These are phyloP conservation scores for Macaca fascicularis DNA, from an alignment of 2,113 vertebrate genomes.

Conservation along the genomic window DNA sequence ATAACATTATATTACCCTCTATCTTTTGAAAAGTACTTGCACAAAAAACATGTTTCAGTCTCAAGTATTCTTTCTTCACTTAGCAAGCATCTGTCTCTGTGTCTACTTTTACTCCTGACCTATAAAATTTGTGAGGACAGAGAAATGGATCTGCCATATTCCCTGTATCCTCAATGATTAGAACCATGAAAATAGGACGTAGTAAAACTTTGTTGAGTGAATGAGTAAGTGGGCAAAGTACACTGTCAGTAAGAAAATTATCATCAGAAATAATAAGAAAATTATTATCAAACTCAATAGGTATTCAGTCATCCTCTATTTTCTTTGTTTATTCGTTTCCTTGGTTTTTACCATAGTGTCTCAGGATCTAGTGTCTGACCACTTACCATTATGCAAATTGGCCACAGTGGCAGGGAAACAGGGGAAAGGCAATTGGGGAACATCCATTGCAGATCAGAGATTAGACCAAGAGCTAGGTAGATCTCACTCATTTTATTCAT, in stretches of 20 bases:
- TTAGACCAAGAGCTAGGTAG: neutral
- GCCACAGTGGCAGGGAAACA: neutral
- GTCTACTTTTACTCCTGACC: neutral
- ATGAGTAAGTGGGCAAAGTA: neutral
- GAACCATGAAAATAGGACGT: neutral
- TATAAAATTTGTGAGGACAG: neutral
- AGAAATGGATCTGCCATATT: neutral
- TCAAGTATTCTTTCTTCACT: constrained; percentile 6
- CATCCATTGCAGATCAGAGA: neutral
- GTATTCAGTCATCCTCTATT: neutral
- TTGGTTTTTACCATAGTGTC: neutral
- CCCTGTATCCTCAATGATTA: neutral
- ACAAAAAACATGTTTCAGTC: constrained; percentile 2
- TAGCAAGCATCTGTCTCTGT: neutral
- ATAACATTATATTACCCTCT: neutral
- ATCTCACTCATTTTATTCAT: neutral
- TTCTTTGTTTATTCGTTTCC: neutral
- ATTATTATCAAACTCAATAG: neutral
- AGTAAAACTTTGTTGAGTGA: constrained; percentile 10
- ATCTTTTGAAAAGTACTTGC: neutral
- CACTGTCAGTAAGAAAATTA: neutral
- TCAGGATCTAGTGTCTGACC: neutral
- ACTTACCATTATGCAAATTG: neutral
- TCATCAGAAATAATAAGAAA: neutral
- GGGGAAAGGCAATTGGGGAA: neutral